Conservation (phyloP, 2,113 vertebrate species). For the Pelecanus crispus region DNA sequence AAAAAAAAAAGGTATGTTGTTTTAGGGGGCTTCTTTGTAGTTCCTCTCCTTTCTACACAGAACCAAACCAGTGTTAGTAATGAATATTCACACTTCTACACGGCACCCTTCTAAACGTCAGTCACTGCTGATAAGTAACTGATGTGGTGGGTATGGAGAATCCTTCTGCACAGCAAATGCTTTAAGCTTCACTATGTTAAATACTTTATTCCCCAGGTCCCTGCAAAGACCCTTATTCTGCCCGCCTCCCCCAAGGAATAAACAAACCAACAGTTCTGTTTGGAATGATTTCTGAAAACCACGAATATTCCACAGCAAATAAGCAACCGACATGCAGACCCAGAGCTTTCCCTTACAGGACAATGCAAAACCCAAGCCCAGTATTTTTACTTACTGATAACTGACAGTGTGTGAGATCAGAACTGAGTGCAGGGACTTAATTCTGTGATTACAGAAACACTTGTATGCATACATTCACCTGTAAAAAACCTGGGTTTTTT, state of each 20-base stretch:
- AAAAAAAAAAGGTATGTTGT: accelerated
- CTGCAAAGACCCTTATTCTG: not conserved
- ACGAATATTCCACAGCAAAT: not conserved
- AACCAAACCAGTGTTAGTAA: not conserved
- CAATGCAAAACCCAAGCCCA: not conserved
- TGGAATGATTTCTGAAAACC: not conserved
- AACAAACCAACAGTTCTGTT: not conserved
- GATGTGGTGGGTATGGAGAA: not conserved
- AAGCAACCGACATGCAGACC: not conserved
- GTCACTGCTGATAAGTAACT: not conserved
- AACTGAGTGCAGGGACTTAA: no score
- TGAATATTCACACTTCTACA: not conserved
- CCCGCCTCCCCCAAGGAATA: not conserved
- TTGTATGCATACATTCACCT: accelerated
- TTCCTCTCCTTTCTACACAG: not conserved
- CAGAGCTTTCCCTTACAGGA: not conserved
- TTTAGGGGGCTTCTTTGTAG: not conserved
- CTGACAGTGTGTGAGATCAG: no score
- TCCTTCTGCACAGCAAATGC: not conserved
- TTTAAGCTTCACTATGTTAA: not conserved
- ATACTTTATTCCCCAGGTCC: not conserved
- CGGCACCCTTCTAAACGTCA: accelerated
- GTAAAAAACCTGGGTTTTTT: no score
- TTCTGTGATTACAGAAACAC: not conserved
- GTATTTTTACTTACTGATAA: not conserved